Evolutionary conservation across 2,113 vertebrate species (phyloP).

Genomic region (Corythaeola cristata): DNA sequence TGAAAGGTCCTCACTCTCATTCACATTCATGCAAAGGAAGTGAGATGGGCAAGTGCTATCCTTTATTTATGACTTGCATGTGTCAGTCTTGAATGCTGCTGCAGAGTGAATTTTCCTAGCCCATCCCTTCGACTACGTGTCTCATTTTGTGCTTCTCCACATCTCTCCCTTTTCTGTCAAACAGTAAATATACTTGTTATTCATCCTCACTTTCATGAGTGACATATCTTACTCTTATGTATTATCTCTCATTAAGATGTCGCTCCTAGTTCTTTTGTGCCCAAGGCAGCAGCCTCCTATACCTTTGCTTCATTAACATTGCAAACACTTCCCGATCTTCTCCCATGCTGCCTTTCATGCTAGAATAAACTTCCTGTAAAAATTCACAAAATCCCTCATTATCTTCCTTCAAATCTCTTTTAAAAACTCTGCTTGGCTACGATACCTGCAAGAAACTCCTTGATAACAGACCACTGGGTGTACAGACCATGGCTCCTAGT

Average conservation of each 20-base stretch:
- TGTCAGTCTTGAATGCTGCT: not conserved
- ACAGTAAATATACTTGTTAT: not conserved
- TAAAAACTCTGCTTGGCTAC: not conserved
- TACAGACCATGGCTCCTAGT: accelerated
- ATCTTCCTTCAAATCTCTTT: not conserved
- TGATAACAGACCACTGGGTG: not conserved
- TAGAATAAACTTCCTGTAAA: not conserved
- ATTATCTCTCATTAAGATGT: not conserved
- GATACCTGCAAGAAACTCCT: not conserved
- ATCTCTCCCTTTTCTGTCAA: not conserved
- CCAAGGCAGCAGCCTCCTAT: not conserved
- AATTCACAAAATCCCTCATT: not conserved
- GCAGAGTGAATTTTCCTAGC: not conserved
- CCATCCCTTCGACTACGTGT: not conserved
- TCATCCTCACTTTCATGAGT: not conserved
- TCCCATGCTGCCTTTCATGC: not conserved
- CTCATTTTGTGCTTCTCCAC: not conserved
- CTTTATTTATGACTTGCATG: not conserved
- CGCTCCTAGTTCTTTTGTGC: not conserved
- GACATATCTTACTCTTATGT: not conserved
- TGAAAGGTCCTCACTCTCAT: not conserved
- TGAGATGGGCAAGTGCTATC: not conserved
- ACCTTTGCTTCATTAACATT: not conserved
- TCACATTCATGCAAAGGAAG: not conserved
- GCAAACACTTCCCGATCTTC: not conserved